These are phyloP conservation scores for Scrobipalpa atriplicella DNA, from an alignment of 2,888 invertebrate species.

Conservation along the genomic window DNA sequence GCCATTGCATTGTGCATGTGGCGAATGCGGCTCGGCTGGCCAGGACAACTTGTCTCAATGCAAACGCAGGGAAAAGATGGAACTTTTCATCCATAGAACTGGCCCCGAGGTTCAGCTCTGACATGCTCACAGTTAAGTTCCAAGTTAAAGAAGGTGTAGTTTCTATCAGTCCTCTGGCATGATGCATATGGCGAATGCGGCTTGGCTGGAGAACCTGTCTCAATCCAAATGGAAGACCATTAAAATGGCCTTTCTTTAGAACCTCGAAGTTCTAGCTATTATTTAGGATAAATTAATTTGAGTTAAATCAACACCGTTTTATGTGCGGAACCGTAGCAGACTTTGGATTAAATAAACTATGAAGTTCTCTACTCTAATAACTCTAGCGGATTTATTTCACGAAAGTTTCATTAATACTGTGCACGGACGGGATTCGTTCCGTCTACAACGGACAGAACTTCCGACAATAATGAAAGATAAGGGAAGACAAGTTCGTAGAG, in stretches of 20 bases:
- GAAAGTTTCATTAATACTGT: constrained; percentile 39
- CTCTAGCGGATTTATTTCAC: constrained; percentile 40
- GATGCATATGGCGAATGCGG: constrained; percentile 89
- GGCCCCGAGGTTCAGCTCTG: constrained; percentile 89
- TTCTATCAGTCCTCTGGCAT: constrained; percentile 84
- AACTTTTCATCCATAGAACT: constrained; percentile 90
- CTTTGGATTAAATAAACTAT: neutral
- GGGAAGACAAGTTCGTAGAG: constrained; percentile 63
- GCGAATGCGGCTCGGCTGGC: constrained; percentile 88
- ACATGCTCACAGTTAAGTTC: constrained; percentile 88
- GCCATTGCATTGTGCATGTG: constrained; percentile 90
- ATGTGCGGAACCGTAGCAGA: constrained; percentile 12
- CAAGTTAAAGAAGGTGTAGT: neutral
- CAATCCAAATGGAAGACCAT: no score
- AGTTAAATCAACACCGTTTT: neutral
- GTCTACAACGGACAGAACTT: constrained; percentile 56
- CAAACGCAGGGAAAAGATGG: constrained; percentile 90
- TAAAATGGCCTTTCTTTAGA: no score
- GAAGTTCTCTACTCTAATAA: constrained; percentile 22
- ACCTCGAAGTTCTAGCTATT: no score
- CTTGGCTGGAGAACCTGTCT: constrained; percentile 56
- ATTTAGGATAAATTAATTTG: neutral
- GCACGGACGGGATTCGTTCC: constrained; percentile 43
- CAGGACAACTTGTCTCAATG: constrained; percentile 86
- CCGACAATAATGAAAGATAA: constrained; percentile 69